These are phyloP conservation scores for Telmatochromis brachygnathus DNA, from an alignment of 2,113 vertebrate species.

Conservation along the genomic window DNA sequence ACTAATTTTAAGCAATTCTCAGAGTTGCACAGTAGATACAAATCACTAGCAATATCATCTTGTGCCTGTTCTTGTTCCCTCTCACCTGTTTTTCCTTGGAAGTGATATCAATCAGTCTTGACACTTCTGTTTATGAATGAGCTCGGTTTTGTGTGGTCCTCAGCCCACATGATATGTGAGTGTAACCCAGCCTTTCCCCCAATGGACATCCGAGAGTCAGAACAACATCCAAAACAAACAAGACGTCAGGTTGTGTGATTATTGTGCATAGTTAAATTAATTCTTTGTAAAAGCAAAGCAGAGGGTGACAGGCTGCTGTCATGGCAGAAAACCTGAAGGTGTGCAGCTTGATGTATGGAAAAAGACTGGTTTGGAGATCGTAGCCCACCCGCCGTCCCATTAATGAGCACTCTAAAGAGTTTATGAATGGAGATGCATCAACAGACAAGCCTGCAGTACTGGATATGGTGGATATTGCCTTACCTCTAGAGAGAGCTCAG, in stretches of 20 bases:
- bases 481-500: slow-evolving; percentile 25
- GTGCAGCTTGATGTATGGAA: slow-evolving; percentile 7
- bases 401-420: slow-evolving; percentile 42
- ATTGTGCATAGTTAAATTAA: slow-evolving; percentile 20
- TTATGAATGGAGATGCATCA: slow-evolving; percentile 31
- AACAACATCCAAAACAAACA: slow-evolving; percentile 48
- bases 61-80: not conserved
- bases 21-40: not conserved
- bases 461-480: slow-evolving; percentile 45
- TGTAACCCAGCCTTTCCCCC: not conserved
- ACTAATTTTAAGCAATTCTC: not conserved
- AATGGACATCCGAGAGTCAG: slow-evolving; percentile 15
- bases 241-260: slow-evolving; percentile 16
- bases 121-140: not conserved
- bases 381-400: not conserved
- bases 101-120: slow-evolving; percentile 1
- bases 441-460: slow-evolving; percentile 4
- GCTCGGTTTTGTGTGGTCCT: slow-evolving; percentile 12
- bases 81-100: slow-evolving; percentile 26
- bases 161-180: not conserved
- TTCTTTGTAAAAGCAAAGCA: slow-evolving; percentile 18
- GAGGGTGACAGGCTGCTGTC: slow-evolving; percentile 21
- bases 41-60: not conserved
- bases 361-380: slow-evolving; percentile 10
- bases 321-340: not conserved